Percentiles rank a stretch among this genome's conserved stretches.
phyloP scores from a whole-genome alignment of 2,797 vertebrate genomes.

The Euthynnus affinis region DNA sequence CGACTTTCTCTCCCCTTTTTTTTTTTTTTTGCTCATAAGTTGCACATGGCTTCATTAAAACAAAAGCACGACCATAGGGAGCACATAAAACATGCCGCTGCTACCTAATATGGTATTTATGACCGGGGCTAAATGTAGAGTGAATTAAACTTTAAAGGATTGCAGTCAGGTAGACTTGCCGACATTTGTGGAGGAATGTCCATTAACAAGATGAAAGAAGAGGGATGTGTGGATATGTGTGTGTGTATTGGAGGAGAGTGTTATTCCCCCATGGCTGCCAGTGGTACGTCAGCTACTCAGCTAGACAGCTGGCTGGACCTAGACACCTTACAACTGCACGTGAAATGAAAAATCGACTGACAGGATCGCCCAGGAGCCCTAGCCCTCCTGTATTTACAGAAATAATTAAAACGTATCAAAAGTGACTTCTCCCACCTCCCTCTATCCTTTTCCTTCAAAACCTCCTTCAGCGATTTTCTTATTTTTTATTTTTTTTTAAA shows the following conservation, averaged over 20 bases:
- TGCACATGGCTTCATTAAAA: constrained; percentile 99
- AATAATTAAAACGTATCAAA: constrained; percentile 73
- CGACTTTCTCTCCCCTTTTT: constrained; percentile 78
- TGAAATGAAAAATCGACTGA: constrained; percentile 81
- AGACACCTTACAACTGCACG: constrained; percentile 75
- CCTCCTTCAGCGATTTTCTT: background rate
- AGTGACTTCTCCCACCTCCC: constrained; percentile 50
- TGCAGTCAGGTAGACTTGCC: constrained; percentile 95
- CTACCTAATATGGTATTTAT: constrained; percentile 99
- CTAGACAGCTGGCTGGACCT: constrained; percentile 83
- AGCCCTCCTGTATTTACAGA: constrained; percentile 76
- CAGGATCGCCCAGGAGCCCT: constrained; percentile 58
- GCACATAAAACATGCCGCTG: constrained; percentile 91
- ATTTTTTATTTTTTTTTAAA: background rate
- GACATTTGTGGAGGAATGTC: constrained; percentile 91
- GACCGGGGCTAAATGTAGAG: constrained; percentile 97
- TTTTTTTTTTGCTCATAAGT: constrained; percentile 90
- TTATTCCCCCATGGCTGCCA: constrained; percentile 84
- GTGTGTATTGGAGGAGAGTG: constrained; percentile 43
- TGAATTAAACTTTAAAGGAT: constrained; percentile 99
- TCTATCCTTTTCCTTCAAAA: background rate
- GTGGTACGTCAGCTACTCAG: constrained; percentile 77
- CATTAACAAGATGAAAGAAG: constrained; percentile 97
- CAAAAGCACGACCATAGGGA: constrained; percentile 97
- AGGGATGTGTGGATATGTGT: constrained; percentile 51